These are phyloP conservation scores for human (Homo sapiens) DNA, from an alignment of 2,113 vertebrate genomes.

Conservation along the genomic window GRCh38 chr5:104311001-104311500, in stretches of 20 bases:
- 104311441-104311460: background rate
- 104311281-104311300: background rate
- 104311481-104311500: background rate
- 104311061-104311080: background rate
- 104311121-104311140: background rate
- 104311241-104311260: background rate
- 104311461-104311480: background rate
- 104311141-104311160: background rate
- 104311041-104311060: background rate
- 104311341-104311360: background rate
- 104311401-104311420: background rate
- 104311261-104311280: background rate
- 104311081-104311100: background rate
- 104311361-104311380: background rate
- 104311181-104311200: background rate
- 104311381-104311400: background rate
- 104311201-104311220: background rate
- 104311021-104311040: background rate
- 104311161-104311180: slow-evolving; percentile 4
- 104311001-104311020: background rate
- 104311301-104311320: background rate
- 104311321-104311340: background rate
- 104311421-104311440: background rate
- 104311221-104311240: background rate
- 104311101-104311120: background rate